Conservation (phyloP, 2,113 vertebrate species). For the Sinocyclocheilus maitianheensis region DNA sequence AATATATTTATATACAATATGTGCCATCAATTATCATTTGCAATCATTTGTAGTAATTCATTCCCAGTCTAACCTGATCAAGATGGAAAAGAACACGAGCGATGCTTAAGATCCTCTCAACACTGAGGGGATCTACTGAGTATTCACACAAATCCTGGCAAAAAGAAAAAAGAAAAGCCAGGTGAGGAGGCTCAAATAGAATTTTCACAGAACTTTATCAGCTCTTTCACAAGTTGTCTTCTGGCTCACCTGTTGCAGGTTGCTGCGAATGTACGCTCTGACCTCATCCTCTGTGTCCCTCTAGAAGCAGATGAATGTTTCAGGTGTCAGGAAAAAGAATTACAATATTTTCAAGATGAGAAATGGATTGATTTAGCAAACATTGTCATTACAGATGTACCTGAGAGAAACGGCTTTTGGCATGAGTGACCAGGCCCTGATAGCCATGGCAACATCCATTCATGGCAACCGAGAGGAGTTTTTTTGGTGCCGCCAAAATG, state of each 20-base stretch:
- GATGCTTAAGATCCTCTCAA: conserved; percentile 83
- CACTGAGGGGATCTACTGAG: conserved; percentile 63
- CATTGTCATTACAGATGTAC: conserved; percentile 63
- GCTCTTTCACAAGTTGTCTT: conserved; percentile 76
- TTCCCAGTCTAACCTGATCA: conserved; percentile 81
- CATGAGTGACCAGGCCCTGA: conserved; percentile 83
- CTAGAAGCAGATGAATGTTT: conserved; percentile 64
- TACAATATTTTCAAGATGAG: neutral
- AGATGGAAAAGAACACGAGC: conserved; percentile 88
- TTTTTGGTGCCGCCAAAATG: conserved; percentile 88
- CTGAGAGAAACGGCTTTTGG: conserved; percentile 85
- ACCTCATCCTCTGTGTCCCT: conserved; percentile 92
- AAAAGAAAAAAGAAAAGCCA: conserved; percentile 8
- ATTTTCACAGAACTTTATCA: conserved; percentile 62
- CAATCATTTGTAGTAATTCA: neutral
- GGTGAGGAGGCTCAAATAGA: neutral
- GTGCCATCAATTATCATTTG: neutral
- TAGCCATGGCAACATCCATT: conserved; percentile 86
- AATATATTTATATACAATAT: neutral
- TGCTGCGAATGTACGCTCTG: conserved; percentile 78
- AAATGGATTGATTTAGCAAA: neutral
- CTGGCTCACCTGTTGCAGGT: conserved; percentile 66
- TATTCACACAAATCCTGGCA: conserved; percentile 15
- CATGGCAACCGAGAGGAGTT: conserved; percentile 86
- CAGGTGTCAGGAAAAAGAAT: neutral